Evolutionary conservation across 1,140 invertebrate genomes (phyloP), one percentile per base, ranked within the genome.

Genomic region (Drosophila lowei): DNA sequence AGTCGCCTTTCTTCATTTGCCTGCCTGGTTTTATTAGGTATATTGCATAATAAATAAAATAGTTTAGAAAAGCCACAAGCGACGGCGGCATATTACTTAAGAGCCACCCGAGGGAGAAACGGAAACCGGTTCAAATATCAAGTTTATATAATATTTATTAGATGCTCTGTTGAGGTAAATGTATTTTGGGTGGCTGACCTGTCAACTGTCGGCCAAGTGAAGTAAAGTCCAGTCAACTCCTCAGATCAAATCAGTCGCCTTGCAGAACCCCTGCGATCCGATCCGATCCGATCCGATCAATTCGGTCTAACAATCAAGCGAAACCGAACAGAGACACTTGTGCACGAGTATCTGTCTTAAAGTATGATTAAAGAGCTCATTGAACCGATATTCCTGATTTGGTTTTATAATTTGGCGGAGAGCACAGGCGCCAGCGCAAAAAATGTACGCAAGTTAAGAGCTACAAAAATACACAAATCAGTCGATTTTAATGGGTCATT

Each of bases 1-100:
- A 64, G 60, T 74, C 71, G 44, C 48, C 70, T 73, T 73, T 73
- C 70, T 52, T 64, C 42, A 52, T 53, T 56, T 41, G 54, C 71
- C 54, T 55, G 30, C 30, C 30, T 11, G 30, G 54, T 75, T 75
- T 62, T 72, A 48, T 66, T 28, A 48, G 57, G 49, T 70, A 42
- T 66, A 88, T 71, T 78, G 58, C 64, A 71, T 85, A 81, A 83
- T 81, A 60, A 88, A 88, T 73, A 77, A 63, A 81, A 88, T 73
- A 77, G 62, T 78, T 71, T 63, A 80, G 65, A 85, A 65, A 80
- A 66, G 44, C 77, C 56, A 48, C 54, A 77, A 83, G 67, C 49
- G 59, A 34, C 21, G 44, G 43, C 75, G 53, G 43, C 43, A 76
- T 66, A 67, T 75, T 75, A 75, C 71, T 75, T 55, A 74, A 75